Conservation (phyloP, 2,888 invertebrate genomes). For the Heliconius ethilla region DNA sequence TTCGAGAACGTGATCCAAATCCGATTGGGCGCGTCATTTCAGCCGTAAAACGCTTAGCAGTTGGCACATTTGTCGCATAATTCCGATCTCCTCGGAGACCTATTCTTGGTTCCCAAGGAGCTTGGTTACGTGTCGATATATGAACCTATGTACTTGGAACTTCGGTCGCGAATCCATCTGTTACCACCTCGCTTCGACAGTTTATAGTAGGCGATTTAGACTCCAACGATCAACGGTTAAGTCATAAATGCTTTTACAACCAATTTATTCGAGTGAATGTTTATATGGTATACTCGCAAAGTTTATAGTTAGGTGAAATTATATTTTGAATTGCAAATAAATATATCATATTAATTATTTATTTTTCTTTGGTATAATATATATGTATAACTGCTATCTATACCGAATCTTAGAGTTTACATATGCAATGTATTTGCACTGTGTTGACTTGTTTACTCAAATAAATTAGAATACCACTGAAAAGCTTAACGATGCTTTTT, state of each 20-base stretch:
- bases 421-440: not conserved
- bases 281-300: conserved; percentile 2
- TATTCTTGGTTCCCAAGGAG: conserved; percentile 53
- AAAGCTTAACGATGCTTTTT: not conserved
- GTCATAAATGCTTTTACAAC: conserved; percentile 16
- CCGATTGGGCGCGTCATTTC: conserved; percentile 74
- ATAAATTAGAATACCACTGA: not conserved
- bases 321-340: conserved; percentile 6
- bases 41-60: conserved; percentile 76
- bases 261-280: conserved; percentile 6
- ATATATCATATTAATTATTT: conserved; percentile 1
- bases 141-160: conserved; percentile 42
- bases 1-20: conserved; percentile 77
- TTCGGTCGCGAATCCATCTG: conserved; percentile 38
- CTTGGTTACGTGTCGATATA: conserved; percentile 60
- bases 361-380: not conserved
- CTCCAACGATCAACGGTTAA: conserved; percentile 15
- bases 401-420: not conserved
- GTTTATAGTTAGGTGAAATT: not conserved
- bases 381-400: not conserved
- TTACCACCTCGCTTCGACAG: conserved; percentile 19
- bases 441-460: not conserved
- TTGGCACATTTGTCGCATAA: conserved; percentile 78
- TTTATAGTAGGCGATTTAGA: conserved; percentile 4
- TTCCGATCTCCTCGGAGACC: conserved; percentile 66